Evolutionary conservation across 2,888 invertebrate species (phyloP), one percentile per base, ranked within the genome.

Genomic region (Drosophila algonquin): DNA sequence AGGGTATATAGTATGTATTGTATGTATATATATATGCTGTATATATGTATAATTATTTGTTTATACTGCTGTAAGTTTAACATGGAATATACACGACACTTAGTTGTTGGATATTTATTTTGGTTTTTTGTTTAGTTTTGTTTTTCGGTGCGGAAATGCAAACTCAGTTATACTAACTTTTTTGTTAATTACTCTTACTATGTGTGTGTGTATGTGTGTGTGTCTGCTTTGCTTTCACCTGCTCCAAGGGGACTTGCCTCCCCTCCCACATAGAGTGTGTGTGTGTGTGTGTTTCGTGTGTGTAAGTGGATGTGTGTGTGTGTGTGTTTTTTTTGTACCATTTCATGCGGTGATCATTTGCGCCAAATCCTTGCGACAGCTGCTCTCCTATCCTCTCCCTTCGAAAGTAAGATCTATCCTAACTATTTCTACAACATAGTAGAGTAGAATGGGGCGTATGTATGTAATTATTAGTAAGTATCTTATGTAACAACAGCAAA

Each of bases 31-130:
- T 75, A 74, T 71, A 71, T 56, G 32, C 57, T 27, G 63, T 52
- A 57, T 68, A 52, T 75, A 68, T 64, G 57, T 75, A 56, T 73
- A 52, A 67, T 56, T 72, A 55, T 73, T 54, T 62, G 45, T 73
- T 55, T 72, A 52, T 70, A 64, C 68, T 71, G 61, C 50, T 57
- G 76, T 62, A 73, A 35, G 51, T 75, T 72, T 63, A 87, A 83
- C 80, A 87, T 81, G 88, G 76, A 85, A 81, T 76, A 87, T 85
- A 87, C 83, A 89, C 83, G 89, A 87, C 83, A 87, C 75, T 83
- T 83, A 83, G 56, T 85, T 87, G 63, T 67, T 78, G 86, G 63
- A 79, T 87, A 76, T 70, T 82, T 74, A 52, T 64, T 54, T 62
- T 35, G 51, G 47, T 60, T 46, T 52, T 32, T 44, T 21, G 30